Percentiles rank a stretch among this genome's conserved stretches.
Conservation (phyloP, 2,888 invertebrate species). For the Podabrus alpinus region DNA sequence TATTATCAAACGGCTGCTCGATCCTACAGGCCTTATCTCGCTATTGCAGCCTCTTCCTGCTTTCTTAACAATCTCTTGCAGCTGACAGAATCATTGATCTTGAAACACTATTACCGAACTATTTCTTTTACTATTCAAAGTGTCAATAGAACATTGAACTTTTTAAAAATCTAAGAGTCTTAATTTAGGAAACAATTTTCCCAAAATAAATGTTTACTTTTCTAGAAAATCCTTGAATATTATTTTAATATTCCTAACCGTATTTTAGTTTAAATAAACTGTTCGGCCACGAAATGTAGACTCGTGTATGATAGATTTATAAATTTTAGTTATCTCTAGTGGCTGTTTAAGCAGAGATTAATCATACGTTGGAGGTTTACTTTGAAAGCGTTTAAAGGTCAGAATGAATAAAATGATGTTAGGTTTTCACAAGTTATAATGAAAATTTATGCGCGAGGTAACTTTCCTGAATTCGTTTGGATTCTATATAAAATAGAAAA, state of each 20-base stretch:
- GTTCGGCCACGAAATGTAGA: background rate
- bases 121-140: background rate
- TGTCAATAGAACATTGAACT: background rate
- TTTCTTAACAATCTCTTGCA: slow-evolving; percentile 36
- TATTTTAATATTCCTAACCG: too few species aligned
- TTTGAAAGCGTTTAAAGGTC: background rate
- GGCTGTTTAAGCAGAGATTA: background rate
- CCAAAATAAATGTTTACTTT: background rate
- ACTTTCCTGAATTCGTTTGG: background rate
- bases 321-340: background rate
- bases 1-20: slow-evolving; percentile 10
- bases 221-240: background rate
- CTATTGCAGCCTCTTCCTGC: slow-evolving; percentile 30
- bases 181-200: background rate
- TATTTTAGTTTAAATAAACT: background rate
- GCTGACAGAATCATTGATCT: slow-evolving; percentile 39
- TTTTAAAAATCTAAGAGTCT: background rate
- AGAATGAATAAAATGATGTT: background rate
- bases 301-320: background rate
- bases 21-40: slow-evolving; percentile 16
- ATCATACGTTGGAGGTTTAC: background rate
- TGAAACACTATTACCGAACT: slow-evolving; percentile 26
- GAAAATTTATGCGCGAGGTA: background rate
- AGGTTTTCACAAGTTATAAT: background rate
- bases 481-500: background rate